A percentile compares a stretch with the other conserved stretches of the same genome.
Evolutionary conservation across 1,140 invertebrate genomes (phyloP).

Genomic region (Atopsyche davidsoni): DNA sequence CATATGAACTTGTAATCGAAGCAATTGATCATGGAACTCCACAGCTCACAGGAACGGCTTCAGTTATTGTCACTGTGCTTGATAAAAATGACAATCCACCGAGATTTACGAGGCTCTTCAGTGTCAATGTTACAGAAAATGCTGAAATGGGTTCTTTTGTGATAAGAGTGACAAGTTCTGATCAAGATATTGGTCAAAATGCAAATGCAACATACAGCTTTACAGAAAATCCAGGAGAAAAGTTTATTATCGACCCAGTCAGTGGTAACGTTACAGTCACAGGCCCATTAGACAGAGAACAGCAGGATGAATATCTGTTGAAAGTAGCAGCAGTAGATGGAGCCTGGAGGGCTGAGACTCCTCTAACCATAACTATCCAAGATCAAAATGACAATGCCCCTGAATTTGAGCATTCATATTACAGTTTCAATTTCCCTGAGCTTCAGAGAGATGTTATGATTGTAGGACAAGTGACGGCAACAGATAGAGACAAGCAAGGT

Average conservation of each 20-base stretch:
- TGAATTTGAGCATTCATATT: slow-evolving; percentile 80
- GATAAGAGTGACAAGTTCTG: slow-evolving; percentile 84
- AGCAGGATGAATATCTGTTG: slow-evolving; percentile 84
- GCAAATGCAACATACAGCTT: slow-evolving; percentile 86
- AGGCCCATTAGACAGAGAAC: slow-evolving; percentile 77
- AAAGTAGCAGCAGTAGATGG: slow-evolving; percentile 84
- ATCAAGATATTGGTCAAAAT: slow-evolving; percentile 80
- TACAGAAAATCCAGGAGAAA: slow-evolving; percentile 79
- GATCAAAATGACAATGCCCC: slow-evolving; percentile 94
- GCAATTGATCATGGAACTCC: slow-evolving; percentile 83
- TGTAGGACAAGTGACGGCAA: slow-evolving; percentile 83
- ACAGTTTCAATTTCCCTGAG: slow-evolving; percentile 87
- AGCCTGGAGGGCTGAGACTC: slow-evolving; percentile 82
- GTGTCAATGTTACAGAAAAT: slow-evolving; percentile 94
- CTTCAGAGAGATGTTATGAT: slow-evolving; percentile 69
- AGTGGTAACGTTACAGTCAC: slow-evolving; percentile 89
- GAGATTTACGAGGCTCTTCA: slow-evolving; percentile 85
- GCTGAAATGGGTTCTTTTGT: slow-evolving; percentile 88
- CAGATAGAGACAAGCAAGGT: slow-evolving; percentile 85
- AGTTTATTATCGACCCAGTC: slow-evolving; percentile 81
- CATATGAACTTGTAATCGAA: slow-evolving; percentile 78
- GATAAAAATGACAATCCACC: slow-evolving; percentile 96
- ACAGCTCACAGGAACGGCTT: slow-evolving; percentile 74
- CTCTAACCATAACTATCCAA: slow-evolving; percentile 86
- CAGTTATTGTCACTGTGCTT: slow-evolving; percentile 73